Evolutionary conservation across 1,140 invertebrate species (phyloP), one percentile per base, ranked within the genome.

Genomic region (Diorhabda sublineata): DNA sequence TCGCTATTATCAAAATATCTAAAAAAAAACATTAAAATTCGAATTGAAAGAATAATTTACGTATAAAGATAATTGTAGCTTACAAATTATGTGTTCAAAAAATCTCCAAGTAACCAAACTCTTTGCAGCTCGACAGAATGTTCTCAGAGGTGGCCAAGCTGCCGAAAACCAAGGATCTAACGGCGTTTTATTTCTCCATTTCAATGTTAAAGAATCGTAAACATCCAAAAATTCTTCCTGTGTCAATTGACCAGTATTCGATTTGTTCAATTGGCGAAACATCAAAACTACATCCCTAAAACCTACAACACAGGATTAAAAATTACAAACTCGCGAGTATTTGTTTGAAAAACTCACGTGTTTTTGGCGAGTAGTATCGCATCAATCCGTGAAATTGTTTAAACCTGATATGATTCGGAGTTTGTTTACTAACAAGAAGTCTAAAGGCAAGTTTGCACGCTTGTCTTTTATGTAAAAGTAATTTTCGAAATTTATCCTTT

Each of bases 391-490:
- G 84, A 80, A 96, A 96, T 79, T 95, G 92, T 26, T 87, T 85
- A 78, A 94, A 91, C 41, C 86, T 80, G 74, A 95, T 87, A 67
- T 85, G 81, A 69, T 85, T 79, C 57, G 90, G 91, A 77, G 85
- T 86, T 75, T 90, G 87, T 75, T 89, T 88, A 3, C 90, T 91
- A 61, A 93, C 90, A 7, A 94, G 81, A 62, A 93, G 81, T 56
- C 89, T 86, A 82, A 96, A 96, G 2, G 94, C 92, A 77, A 92
- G 88, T 66, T 93, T 87, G 80, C 92, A 93, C 1, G 93, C 94
- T 76, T 89, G 86, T 64, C 92, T 84, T 77, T 94, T 91, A 80
- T 97, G 94, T 52, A 96, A 85, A 69, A 94, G 85, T 52, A 97
- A 77, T 77, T 94, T 93, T 70, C 91, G 87, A 76, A 95, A 92